Base-by-base conservation (phyloP, 1,140 invertebrate species). In the Lerema accius region DNA sequence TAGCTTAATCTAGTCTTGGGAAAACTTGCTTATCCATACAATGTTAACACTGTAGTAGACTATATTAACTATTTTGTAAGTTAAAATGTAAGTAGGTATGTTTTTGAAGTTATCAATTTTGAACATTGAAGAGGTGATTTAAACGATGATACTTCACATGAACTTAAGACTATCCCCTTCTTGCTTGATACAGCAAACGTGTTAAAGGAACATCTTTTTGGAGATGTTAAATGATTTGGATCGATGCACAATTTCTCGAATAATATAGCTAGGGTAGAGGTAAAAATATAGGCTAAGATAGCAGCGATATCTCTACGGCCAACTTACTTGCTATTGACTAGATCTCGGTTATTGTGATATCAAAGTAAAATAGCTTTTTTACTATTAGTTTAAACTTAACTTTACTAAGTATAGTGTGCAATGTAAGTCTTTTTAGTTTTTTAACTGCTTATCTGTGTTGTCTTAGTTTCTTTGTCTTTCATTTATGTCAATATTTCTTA, bases 171-270 rank as follows among this genome's bases (percentile, higher is more conserved):
- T 58, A 50, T 62, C 58, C 26, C 14, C 45, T n/a, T 40, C 19
- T 19, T 40, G 35, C 32, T 19, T 39, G 4, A 37, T 32, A 15
- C 4, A 13, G 15, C 11, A 35, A 37, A 6, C 14, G 17, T 42
- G 11, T 65, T 45, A n/a, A n/a, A n/a, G n/a, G n/a, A n/a, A n/a
- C n/a, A n/a, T n/a, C n/a, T n/a, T n/a, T n/a, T n/a, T n/a, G n/a
- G n/a, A n/a, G n/a, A 42, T 28, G 11, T 42, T 43, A 40, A 42
- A 39, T 28, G 49, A 55, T 77, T 80, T 76, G 67, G 62, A 78
- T 71, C 82, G 76, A 71, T 84, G 82, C 86, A 89, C 86, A 89
- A 86, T 84, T 85, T 86, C 79, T 82, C 72, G 76, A 67, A 65
- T 85, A 89, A 83, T 56, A 77, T 86, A 89, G 81, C 69, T 86